A percentile compares a stretch with the other conserved stretches of the same genome.
Evolutionary conservation across 2,113 vertebrate species (phyloP).

Genomic region (Fregetta grallaria): DNA sequence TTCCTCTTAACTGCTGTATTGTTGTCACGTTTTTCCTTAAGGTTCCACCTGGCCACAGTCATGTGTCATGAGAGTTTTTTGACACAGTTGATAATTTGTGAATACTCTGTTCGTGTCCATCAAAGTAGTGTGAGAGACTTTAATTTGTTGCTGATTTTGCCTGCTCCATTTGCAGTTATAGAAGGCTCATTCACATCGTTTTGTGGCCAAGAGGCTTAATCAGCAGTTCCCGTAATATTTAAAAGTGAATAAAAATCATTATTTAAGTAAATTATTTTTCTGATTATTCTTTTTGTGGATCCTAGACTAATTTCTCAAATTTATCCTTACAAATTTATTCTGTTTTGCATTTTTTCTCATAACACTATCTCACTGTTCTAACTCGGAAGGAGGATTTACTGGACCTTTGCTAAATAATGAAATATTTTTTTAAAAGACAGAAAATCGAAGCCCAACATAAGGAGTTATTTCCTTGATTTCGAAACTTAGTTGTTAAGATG

Average conservation of each 20-base stretch:
- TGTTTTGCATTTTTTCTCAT: neutral
- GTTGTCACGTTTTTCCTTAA: neutral
- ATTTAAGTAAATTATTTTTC: neutral
- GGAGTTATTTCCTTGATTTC: neutral
- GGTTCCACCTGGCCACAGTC: neutral
- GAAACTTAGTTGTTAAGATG: neutral
- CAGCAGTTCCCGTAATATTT: neutral
- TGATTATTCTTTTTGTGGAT: neutral
- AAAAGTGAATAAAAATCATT: neutral
- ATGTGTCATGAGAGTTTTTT: neutral
- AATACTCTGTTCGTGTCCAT: neutral
- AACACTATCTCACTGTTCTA: neutral
- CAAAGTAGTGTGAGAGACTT: neutral
- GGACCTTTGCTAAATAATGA: neutral
- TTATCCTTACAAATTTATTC: neutral
- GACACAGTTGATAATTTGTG: neutral
- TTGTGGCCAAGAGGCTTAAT: neutral
- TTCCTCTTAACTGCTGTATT: neutral
- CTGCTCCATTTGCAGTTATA: neutral
- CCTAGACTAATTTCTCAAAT: neutral
- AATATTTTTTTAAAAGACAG: neutral
- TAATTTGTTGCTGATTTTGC: neutral
- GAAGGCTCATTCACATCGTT: neutral
- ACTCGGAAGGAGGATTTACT: neutral
- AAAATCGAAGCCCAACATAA: neutral